phyloP scores from a whole-genome alignment of 2,797 vertebrate species.

The Argyrosomus regius region DNA sequence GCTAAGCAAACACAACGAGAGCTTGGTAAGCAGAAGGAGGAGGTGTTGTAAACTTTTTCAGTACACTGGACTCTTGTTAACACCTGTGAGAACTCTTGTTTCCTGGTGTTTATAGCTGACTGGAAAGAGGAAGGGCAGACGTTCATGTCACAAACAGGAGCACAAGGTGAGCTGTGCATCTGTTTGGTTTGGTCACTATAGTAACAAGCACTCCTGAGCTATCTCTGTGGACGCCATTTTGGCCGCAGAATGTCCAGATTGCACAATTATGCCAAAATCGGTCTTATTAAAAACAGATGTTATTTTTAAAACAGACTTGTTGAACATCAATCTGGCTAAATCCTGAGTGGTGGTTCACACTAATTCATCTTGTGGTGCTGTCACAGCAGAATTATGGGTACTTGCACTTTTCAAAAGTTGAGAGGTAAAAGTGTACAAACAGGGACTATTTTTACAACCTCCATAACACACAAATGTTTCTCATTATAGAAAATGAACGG shows the following conservation, averaged over 20 bases:
- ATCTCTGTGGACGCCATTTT: slow-evolving; percentile 1
- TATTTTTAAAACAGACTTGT: slow-evolving; percentile 10
- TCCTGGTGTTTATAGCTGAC: slow-evolving; percentile 47
- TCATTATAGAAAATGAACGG: slow-evolving; percentile 41
- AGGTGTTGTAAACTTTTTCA: slow-evolving; percentile 50
- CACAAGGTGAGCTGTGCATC: slow-evolving; percentile 42
- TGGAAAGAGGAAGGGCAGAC: slow-evolving; percentile 71
- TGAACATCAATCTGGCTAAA: neutral
- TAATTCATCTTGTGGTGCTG: slow-evolving; percentile 5
- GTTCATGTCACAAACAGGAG: slow-evolving; percentile 35
- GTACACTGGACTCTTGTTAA: neutral
- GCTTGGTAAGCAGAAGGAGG: slow-evolving; percentile 32
- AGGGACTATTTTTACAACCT: slow-evolving; percentile 28
- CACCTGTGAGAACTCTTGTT: slow-evolving; percentile 55
- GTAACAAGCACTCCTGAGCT: slow-evolving; percentile 11
- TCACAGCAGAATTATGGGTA: slow-evolving; percentile 24
- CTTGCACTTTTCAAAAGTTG: slow-evolving; percentile 32
- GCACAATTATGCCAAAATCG: neutral
- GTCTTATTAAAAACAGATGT: slow-evolving; percentile 22
- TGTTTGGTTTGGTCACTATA: slow-evolving; percentile 26
- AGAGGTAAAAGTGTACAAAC: slow-evolving; percentile 39
- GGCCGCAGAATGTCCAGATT: neutral
- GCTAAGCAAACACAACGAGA: slow-evolving; percentile 49
- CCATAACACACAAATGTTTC: slow-evolving; percentile 42
- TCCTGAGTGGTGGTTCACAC: neutral